A percentile compares a stretch with the other conserved stretches of the same genome.
Conservation (phyloP, 2,888 invertebrate genomes). For the Drosophila setosimentum region DNA sequence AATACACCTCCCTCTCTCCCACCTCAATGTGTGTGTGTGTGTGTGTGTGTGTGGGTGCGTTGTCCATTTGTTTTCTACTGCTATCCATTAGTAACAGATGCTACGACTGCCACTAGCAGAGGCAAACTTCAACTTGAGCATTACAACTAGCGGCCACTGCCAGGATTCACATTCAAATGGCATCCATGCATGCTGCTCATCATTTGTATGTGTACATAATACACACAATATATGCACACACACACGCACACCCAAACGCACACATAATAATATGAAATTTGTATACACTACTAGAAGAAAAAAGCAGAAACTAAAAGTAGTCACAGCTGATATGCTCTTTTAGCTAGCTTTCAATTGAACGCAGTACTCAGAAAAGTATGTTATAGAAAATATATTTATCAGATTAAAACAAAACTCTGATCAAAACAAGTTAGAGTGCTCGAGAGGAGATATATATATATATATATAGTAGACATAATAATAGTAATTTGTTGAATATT, state of each 20-base stretch:
- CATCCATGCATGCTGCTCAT: constrained; percentile 63
- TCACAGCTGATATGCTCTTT: constrained; percentile 24
- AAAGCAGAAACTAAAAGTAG: constrained; percentile 5
- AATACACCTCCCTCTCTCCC: neutral
- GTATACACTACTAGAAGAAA: neutral
- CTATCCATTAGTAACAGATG: constrained; percentile 79
- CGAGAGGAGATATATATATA: too few species aligned
- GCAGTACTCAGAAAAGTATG: neutral
- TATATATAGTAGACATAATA: neutral
- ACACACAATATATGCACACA: constrained; percentile 44
- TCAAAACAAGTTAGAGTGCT: neutral
- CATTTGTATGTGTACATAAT: constrained; percentile 62
- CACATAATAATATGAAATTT: neutral
- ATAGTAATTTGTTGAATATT: neutral
- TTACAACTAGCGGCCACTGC: constrained; percentile 1
- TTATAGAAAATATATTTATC: neutral
- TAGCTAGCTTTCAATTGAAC: neutral
- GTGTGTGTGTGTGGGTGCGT: constrained; percentile 59
- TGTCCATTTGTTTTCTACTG: constrained; percentile 82
- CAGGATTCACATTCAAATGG: constrained; percentile 72
- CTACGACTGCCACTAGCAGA: constrained; percentile 70
- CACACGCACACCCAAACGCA: neutral
- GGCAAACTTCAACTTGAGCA: constrained; percentile 29
- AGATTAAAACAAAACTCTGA: too few species aligned
- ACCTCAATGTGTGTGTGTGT: constrained; percentile 2